These are phyloP conservation scores for Paralichthys olivaceus DNA, from an alignment of 2,113 vertebrate species.

Conservation along the genomic window DNA sequence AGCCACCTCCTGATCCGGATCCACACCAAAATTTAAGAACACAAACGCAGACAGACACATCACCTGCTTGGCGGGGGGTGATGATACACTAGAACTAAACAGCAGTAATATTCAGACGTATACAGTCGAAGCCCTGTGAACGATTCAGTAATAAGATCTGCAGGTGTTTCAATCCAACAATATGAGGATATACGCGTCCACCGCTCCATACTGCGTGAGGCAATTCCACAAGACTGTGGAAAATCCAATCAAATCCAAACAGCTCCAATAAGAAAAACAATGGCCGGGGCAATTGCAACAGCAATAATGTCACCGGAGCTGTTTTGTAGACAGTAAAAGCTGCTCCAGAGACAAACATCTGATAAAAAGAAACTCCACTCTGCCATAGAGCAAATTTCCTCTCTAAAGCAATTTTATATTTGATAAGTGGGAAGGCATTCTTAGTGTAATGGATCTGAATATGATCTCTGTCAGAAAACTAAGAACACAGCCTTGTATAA, in stretches of 20 bases:
- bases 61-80: too few species aligned
- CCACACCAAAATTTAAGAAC: background rate
- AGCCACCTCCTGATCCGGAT: background rate
- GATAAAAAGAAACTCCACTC: conserved; percentile 80
- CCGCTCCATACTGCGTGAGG: conserved; percentile 49
- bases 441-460: conserved; percentile 83
- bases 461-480: conserved; percentile 83
- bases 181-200: conserved; percentile 55
- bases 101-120: conserved; percentile 40
- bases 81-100: conserved; percentile 10
- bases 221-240: conserved; percentile 69
- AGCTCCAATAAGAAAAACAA: conserved; percentile 78
- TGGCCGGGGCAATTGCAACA: conserved; percentile 67
- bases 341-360: conserved; percentile 81
- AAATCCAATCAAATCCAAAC: conserved; percentile 80
- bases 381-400: conserved; percentile 79
- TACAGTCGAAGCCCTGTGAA: conserved; percentile 40
- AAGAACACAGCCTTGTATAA: conserved; percentile 74
- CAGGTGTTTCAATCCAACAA: conserved; percentile 63
- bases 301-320: conserved; percentile 76
- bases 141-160: conserved; percentile 68
- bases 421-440: conserved; percentile 83
- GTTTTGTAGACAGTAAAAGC: conserved; percentile 79
- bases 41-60: background rate
- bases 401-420: conserved; percentile 84